Conservation (phyloP, 2,888 invertebrate genomes). For the Drosophila eohydei region DNA sequence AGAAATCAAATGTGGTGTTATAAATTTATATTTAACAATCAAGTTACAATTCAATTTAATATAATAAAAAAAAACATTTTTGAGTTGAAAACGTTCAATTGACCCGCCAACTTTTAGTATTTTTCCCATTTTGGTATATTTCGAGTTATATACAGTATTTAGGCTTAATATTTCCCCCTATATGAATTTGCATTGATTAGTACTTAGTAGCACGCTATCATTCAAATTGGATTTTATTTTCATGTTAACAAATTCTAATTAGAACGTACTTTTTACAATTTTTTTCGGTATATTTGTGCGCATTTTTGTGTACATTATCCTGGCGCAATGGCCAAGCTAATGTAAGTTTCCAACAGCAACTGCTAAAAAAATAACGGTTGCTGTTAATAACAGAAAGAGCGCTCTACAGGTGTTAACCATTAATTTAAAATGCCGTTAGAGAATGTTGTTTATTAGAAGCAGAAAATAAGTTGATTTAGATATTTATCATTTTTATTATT, state of each 20-base stretch:
- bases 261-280: not conserved
- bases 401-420: not conserved
- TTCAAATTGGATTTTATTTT: not conserved
- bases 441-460: not conserved
- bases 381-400: not conserved
- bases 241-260: not conserved
- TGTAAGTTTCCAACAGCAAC: not conserved
- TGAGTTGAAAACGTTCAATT: not conserved
- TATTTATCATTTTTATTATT: not conserved
- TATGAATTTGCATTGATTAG: not conserved
- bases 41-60: not conserved
- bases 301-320: not conserved
- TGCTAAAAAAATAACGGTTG: not conserved
- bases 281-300: not conserved
- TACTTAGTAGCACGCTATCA: not conserved
- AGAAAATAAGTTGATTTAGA: not conserved
- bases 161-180: not conserved
- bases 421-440: not conserved
- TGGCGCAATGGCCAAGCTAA: no score
- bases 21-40: no score
- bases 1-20: no score
- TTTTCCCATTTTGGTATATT: not conserved
- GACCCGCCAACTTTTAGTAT: not conserved
- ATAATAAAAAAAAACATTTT: not conserved
- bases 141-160: not conserved